Conservation (phyloP, 2,888 invertebrate species). For the Sycophila texana region DNA sequence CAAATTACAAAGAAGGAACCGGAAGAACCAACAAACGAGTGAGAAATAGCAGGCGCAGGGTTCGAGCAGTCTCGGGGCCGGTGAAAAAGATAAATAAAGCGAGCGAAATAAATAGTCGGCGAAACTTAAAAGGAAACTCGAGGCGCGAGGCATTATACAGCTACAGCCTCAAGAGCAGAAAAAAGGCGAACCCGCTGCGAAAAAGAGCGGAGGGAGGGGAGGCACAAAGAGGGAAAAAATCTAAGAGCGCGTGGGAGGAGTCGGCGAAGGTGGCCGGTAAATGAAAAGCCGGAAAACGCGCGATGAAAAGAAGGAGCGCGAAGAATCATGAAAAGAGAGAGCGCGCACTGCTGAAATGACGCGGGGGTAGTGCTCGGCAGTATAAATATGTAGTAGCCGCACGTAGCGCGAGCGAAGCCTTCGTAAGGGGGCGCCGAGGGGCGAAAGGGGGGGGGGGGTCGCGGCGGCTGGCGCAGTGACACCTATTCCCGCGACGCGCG, state of each 20-base stretch:
- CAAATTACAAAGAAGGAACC: conserved; percentile 35
- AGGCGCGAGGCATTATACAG: neutral
- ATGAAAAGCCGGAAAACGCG: neutral
- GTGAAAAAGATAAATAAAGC: conserved; percentile 51
- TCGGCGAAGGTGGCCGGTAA: neutral
- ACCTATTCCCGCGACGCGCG: conserved; percentile 47
- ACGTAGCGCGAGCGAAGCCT: conserved; percentile 31
- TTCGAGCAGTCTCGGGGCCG: conserved; percentile 2
- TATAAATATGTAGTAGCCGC: conserved; percentile 55
- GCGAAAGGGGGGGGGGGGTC: neutral
- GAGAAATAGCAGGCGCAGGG: conserved; percentile 41
- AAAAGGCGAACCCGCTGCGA: neutral
- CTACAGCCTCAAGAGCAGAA: too few relatives aligned
- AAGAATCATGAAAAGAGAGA: conserved; percentile 3
- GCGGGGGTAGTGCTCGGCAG: conserved; percentile 34
- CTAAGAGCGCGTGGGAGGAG: neutral
- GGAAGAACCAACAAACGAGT: conserved; percentile 33
- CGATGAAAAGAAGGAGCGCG: conserved; percentile 7
- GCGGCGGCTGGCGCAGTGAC: conserved; percentile 51
- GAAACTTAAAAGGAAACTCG: conserved; percentile 2
- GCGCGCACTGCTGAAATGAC: conserved; percentile 26
- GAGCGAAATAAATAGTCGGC: conserved; percentile 37
- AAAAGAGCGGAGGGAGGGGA: neutral
- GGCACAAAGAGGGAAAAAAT: neutral
- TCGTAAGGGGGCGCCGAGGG: conserved; percentile 3